Base-by-base conservation (phyloP, 1,140 invertebrate genomes). In the Pogonomyrmex californicus region DNA sequence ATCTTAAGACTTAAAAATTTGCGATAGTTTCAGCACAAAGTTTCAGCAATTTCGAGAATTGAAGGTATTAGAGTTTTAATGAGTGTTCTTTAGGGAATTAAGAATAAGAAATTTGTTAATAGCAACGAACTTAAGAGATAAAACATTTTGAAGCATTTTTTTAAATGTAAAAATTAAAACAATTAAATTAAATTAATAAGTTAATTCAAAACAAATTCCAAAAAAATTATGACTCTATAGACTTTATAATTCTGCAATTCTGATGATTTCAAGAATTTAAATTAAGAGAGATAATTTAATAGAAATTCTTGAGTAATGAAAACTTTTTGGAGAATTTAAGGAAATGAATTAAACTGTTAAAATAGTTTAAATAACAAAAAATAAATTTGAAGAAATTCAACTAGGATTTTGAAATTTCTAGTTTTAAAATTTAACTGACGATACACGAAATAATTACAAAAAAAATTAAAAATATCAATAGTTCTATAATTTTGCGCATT, bases 31-130 rank as follows among this genome's bases (percentile, higher is more conserved):
- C 23, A 41, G 54, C 7, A 23, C 7, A 0, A 56, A 38, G 7
- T 56, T 81, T 23, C 10, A 81, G 36, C 10, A 41, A 2, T 41
- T 41, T 56, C 23, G n/a, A 5, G 14, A 56, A 81, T 79, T 54
- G 14, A 0, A 68, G 9, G 12, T 58, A 7, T 65, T 6, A 49
- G 9, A 54, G 12, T 41, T 68, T 79, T 30, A 81, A 68, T 10
- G 33, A 23, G 14, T 4, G 38, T 33, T 44, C n/a, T 70, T 44
- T 70, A n/a, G 9, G 63, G 4, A 54, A 68, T 66, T 30, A 17
- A 68, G 33, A 23, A 65, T 14, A 36, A 38, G 49, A 66, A 17
- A 14, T n/a, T 30, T 4, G 4, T 36, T 38, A 23, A 51, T 4
- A 51, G 2, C 33, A 2, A 17, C 5, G 17, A 68, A 41, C 7